phyloP scores from a whole-genome alignment of 1,140 invertebrate species.

The Papilio helenus region DNA sequence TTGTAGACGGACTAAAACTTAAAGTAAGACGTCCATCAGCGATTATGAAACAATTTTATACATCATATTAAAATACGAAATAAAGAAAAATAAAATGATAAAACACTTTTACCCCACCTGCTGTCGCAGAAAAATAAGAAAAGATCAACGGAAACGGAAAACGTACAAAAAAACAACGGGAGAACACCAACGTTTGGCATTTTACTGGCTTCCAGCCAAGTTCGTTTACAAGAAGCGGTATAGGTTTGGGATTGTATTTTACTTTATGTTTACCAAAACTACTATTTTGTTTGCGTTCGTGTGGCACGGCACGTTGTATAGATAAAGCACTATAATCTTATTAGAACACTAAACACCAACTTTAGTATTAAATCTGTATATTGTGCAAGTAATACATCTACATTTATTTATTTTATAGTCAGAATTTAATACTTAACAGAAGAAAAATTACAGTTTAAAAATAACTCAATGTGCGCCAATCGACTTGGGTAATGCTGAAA shows the following conservation, averaged over 20 bases:
- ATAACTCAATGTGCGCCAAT: background rate
- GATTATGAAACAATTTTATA: background rate
- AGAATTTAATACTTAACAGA: background rate
- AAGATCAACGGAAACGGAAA: constrained; percentile 29
- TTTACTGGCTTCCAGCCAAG: constrained; percentile 24
- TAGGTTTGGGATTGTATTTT: constrained; percentile 23
- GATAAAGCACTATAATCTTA: background rate
- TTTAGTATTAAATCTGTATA: background rate
- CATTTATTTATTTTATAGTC: background rate
- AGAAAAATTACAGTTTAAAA: background rate
- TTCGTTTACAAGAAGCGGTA: constrained; percentile 17
- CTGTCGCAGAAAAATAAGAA: constrained; percentile 17
- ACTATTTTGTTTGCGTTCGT: background rate
- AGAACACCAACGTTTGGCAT: constrained; percentile 30
- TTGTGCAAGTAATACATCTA: background rate
- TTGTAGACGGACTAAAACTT: background rate
- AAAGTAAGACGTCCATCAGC: background rate
- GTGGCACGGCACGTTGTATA: background rate
- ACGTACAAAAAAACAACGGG: constrained; percentile 16
- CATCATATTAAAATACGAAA: background rate
- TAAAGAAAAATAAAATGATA: background rate
- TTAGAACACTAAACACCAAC: background rate
- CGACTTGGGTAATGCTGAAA: background rate
- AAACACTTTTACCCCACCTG: constrained; percentile 23
- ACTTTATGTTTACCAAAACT: constrained; percentile 3